Evolutionary conservation across 2,113 vertebrate genomes (phyloP).

Genomic region (Morone saxatilis): DNA sequence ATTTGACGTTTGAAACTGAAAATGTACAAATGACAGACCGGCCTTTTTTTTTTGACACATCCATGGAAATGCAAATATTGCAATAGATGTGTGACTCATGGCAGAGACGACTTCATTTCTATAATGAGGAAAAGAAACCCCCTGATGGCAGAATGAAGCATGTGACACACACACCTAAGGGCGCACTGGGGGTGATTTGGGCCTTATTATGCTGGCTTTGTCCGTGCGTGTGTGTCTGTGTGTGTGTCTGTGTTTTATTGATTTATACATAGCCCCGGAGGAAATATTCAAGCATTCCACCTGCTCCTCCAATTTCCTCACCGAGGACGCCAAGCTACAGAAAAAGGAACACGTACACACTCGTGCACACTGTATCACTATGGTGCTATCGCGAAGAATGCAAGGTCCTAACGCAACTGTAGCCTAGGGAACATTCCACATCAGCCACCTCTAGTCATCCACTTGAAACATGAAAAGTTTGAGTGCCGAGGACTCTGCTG

Average conservation of each 20-base stretch:
- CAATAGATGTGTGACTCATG: conserved; percentile 35
- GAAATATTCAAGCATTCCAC: conserved; percentile 75
- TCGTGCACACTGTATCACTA: conserved; percentile 34
- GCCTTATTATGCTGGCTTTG: conserved; percentile 38
- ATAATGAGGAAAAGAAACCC: conserved; percentile 66
- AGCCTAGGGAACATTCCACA: conserved; percentile 62
- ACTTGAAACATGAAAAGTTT: conserved; percentile 36
- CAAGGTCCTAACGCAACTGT: conserved; percentile 25
- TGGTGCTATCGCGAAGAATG: conserved; percentile 62
- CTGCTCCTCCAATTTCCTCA: conserved; percentile 79
- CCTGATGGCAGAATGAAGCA: conserved; percentile 21
- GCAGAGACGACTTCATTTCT: conserved; percentile 28
- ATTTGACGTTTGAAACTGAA: not conserved
- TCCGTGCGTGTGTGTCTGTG: conserved; percentile 1
- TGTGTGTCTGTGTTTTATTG: conserved; percentile 64
- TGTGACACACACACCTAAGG: conserved; percentile 48
- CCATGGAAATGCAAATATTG: conserved; percentile 45
- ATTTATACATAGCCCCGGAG: conserved; percentile 65
- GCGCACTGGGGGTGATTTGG: conserved; percentile 29
- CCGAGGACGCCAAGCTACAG: conserved; percentile 17
- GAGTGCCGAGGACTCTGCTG: not conserved
- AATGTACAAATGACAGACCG: not conserved
- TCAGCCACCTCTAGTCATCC: not conserved
- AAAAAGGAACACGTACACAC: conserved; percentile 40
- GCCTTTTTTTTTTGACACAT: not conserved